Conservation (phyloP, 2,113 vertebrate species). For the Leiothrix lutea region DNA sequence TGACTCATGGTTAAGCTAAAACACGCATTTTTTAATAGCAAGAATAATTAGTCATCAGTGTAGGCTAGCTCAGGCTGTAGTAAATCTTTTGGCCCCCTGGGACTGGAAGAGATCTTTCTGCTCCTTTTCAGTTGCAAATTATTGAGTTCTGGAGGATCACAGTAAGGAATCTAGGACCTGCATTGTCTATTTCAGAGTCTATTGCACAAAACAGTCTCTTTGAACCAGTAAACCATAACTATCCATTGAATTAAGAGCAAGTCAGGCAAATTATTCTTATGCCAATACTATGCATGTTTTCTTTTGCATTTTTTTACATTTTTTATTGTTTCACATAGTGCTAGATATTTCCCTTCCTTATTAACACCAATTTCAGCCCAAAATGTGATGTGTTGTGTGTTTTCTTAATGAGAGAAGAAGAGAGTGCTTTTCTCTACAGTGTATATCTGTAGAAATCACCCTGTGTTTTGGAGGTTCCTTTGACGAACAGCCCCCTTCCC, state of each 20-base stretch:
- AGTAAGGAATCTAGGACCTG: not conserved
- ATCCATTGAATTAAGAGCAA: not conserved
- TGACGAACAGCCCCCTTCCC: not conserved
- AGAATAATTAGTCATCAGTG: conserved; percentile 3
- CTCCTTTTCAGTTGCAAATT: not conserved
- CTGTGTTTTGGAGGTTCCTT: not conserved
- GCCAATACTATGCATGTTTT: not conserved
- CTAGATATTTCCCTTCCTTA: not conserved
- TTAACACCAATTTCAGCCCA: not conserved
- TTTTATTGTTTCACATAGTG: not conserved
- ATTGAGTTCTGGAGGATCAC: not conserved
- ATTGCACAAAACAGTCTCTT: not conserved
- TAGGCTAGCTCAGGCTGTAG: not conserved
- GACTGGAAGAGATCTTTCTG: not conserved
- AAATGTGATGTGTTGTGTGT: not conserved
- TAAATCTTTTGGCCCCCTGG: not conserved
- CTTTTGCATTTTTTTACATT: not conserved
- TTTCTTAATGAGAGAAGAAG: not conserved
- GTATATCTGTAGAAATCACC: not conserved
- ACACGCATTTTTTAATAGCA: conserved; percentile 4
- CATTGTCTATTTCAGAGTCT: not conserved
- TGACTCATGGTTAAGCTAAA: conserved; percentile 45
- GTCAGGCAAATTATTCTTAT: not conserved
- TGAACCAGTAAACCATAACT: not conserved
- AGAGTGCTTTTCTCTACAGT: not conserved